These are phyloP conservation scores for Echiichthys vipera DNA, from an alignment of 2,797 vertebrate genomes.

Conservation along the genomic window DNA sequence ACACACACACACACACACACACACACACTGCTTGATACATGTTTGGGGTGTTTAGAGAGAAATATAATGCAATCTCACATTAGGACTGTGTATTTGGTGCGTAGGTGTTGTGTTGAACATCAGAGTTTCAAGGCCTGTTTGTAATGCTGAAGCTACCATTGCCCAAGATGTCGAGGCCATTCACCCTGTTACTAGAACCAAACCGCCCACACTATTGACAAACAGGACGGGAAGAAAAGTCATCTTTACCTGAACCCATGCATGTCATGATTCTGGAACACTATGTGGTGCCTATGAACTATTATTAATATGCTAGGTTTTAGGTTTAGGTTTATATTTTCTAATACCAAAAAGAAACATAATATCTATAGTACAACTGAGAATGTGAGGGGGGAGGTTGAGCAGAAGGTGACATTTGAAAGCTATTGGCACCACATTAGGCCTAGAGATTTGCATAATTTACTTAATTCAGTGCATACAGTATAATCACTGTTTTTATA, in stretches of 20 bases:
- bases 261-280: neutral
- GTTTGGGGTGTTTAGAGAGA: neutral
- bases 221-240: conserved; percentile 25
- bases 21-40: neutral
- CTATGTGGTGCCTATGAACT: neutral
- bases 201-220: conserved; percentile 63
- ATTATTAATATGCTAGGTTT: neutral
- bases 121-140: conserved; percentile 78
- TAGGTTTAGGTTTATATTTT: neutral
- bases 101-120: conserved; percentile 60
- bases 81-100: conserved; percentile 12
- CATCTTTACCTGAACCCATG: neutral
- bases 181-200: conserved; percentile 60
- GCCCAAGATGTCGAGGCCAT: conserved; percentile 68
- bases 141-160: conserved; percentile 64
- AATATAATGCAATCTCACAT: neutral
- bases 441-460: too few relatives aligned
- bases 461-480: too few relatives aligned
- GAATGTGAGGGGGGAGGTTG: neutral
- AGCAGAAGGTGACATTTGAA: too few relatives aligned
- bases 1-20: too few relatives aligned
- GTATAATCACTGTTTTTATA: too few relatives aligned
- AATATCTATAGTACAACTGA: neutral
- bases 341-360: neutral
- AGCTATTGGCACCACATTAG: too few relatives aligned